phyloP scores from a whole-genome alignment of 2,797 vertebrate genomes.

The Argya squamiceps region DNA sequence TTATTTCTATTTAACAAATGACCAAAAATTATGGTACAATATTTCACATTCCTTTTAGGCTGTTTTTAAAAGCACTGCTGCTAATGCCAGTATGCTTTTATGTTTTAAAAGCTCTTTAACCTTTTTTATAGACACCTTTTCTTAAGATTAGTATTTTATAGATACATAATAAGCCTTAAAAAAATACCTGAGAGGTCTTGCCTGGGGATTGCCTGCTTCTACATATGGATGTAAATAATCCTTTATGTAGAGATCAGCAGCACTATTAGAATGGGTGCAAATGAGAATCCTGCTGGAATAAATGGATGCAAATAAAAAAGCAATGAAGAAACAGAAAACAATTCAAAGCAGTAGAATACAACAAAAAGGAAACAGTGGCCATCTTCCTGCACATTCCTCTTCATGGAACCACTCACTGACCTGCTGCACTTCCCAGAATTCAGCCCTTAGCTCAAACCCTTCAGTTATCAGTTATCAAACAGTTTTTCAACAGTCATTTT shows the following conservation, averaged over 20 bases:
- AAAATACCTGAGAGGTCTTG: constrained; percentile 98
- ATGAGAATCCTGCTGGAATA: constrained; percentile 94
- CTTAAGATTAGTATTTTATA: constrained; percentile 81
- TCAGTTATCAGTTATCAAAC: constrained; percentile 10
- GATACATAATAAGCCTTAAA: constrained; percentile 81
- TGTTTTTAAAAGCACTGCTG: constrained; percentile 60
- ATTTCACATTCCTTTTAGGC: constrained; percentile 53
- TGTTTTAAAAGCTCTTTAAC: constrained; percentile 52
- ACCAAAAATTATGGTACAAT: constrained; percentile 11
- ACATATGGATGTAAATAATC: constrained; percentile 99
- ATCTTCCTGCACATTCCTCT: constrained; percentile 61
- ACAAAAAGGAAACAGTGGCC: constrained; percentile 75
- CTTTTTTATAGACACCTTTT: constrained; percentile 80
- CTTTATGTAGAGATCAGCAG: constrained; percentile 99
- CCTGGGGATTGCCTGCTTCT: constrained; percentile 97
- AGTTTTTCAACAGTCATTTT: constrained; percentile 11
- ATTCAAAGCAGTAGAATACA: constrained; percentile 79
- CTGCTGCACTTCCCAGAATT: not conserved
- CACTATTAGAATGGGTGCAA: constrained; percentile 99
- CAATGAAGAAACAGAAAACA: constrained; percentile 83
- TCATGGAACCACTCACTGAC: constrained; percentile 3
- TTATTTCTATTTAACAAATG: constrained; percentile 69
- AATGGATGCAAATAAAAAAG: constrained; percentile 83
- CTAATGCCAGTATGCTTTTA: constrained; percentile 65
- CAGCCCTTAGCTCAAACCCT: constrained; percentile 21